These are phyloP conservation scores for Acrocephalus arundinaceus DNA, from an alignment of 2,113 vertebrate species.

Conservation along the genomic window DNA sequence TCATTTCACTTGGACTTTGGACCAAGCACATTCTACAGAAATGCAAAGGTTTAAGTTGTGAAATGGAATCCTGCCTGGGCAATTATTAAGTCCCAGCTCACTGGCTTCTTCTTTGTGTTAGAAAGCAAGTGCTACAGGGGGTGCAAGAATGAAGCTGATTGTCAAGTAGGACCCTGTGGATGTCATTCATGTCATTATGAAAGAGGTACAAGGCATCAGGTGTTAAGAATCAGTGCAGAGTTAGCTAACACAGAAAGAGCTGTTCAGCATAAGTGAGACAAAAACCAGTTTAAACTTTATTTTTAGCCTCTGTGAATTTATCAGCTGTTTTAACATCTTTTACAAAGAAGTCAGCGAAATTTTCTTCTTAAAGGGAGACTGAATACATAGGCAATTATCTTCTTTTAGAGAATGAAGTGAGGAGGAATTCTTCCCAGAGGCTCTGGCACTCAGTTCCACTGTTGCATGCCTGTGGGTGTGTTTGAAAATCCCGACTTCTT, in stretches of 20 bases:
- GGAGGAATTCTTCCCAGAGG: background rate
- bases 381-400: background rate
- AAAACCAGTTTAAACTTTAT: background rate
- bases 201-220: background rate
- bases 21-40: background rate
- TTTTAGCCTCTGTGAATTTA: background rate
- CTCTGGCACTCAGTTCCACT: background rate
- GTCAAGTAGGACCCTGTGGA: background rate
- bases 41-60: background rate
- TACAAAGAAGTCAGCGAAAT: background rate
- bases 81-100: background rate
- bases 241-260: background rate
- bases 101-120: background rate
- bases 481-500: background rate
- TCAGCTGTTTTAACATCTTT: background rate
- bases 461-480: background rate
- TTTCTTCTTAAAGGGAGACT: background rate
- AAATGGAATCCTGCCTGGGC: background rate
- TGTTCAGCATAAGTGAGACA: background rate
- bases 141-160: background rate
- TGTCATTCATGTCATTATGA: rapidly evolving
- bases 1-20: conserved; percentile 8
- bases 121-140: background rate
- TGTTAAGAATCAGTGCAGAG: background rate
- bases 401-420: background rate